Evolutionary conservation across 2,888 invertebrate species (phyloP), one percentile per base, ranked within the genome.

Genomic region (Morpho deidamia): DNA sequence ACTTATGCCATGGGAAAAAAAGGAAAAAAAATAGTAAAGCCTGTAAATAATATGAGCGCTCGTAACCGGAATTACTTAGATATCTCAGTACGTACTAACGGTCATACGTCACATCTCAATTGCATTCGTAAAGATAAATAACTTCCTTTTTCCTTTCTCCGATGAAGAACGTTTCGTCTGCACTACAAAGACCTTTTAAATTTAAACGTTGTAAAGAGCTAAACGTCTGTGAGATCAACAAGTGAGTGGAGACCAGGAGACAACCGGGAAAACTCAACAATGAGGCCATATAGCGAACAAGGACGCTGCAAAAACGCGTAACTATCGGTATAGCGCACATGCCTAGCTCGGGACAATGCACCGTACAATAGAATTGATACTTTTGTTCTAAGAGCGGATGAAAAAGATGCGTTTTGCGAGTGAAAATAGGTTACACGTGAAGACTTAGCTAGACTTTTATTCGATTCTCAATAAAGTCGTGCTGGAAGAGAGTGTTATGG

Each of bases 331-430:
- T 34, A 7, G 11, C 35, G 48, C 43, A 11, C 37, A 37, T 37
- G 14, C 41, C 42, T 9, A 35, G 9, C 11, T 42, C 23, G 42
- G 35, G 42, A 50, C 49, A 49, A 49, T 42, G 49, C 33, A 10
- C 12, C n/a, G 35, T 7, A 42, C 49, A 49, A 11, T 39, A 39
- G 23, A 35, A 39, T 42, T 35, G 42, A 35, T 49, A 49, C 49
- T 42, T 49, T 49, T 49, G 49, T 49, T 49, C 42, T 42, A 37
- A 40, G 23, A 50, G 35, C 49, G 49, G 42, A 50, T 50, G 37
- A 23, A 43, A 50, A 43, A 47, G 49, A 42, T 50, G 42, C 44
- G 44, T 44, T 44, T 34, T 44, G 45, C 9, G 12, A 14, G 1
- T 4, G 37, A 37, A 43, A 45, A 37, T 45, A 37, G 45, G 45